Evolutionary conservation across 64 coral and sea anemone species (phyloP).

Genomic region (Porites lutea): DNA sequence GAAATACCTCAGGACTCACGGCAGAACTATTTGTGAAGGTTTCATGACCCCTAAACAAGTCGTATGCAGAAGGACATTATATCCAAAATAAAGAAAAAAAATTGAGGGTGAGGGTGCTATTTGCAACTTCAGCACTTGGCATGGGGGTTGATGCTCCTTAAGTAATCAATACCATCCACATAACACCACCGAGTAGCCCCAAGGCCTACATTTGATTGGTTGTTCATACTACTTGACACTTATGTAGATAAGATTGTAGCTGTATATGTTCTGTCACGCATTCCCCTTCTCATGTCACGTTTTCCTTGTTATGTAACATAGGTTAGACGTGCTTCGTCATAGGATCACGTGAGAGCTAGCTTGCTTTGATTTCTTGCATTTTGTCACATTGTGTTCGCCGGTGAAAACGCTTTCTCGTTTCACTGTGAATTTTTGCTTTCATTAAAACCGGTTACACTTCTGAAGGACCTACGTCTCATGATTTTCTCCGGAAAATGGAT

Average conservation of each 20-base stretch:
- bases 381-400: too few relatives aligned
- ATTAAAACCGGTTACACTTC: too few relatives aligned
- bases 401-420: too few relatives aligned
- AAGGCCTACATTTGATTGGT: conserved; percentile 70
- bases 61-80: conserved; percentile 71
- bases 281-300: too few relatives aligned
- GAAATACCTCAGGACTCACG: conserved; percentile 24
- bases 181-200: conserved; percentile 57
- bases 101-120: conserved; percentile 58
- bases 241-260: conserved; percentile 27
- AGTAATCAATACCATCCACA: conserved; percentile 61
- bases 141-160: conserved; percentile 35
- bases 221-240: conserved; percentile 65
- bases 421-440: too few relatives aligned
- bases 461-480: too few relatives aligned
- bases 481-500: too few relatives aligned
- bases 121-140: conserved; percentile 46
- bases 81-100: conserved; percentile 58
- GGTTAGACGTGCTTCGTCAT: too few relatives aligned
- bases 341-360: too few relatives aligned
- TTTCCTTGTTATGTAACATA: too few relatives aligned
- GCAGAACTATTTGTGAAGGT: conserved; percentile 66
- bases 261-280: conserved; percentile 49
- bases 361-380: too few relatives aligned
- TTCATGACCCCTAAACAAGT: conserved; percentile 67